Conservation (phyloP, 2,888 invertebrate genomes). For the Drosophila anceps region DNA sequence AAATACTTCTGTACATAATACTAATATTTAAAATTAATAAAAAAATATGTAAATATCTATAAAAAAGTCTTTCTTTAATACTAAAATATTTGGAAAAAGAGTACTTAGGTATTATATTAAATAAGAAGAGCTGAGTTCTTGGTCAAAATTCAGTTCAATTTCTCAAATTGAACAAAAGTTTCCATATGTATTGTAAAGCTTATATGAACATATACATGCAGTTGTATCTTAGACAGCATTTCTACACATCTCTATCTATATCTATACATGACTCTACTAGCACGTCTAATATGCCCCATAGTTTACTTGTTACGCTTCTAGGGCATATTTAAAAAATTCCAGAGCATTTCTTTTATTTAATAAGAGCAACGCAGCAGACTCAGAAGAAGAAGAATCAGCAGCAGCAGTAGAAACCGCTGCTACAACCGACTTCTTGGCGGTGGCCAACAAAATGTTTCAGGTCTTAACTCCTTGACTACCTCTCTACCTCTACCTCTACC, state of each 20-base stretch:
- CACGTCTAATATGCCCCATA: slow-evolving; percentile 5
- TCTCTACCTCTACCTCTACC: not conserved
- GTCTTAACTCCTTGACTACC: slow-evolving; percentile 11
- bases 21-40: no score
- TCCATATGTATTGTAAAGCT: no score
- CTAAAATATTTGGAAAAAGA: no score
- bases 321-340: slow-evolving; percentile 60
- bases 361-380: slow-evolving; percentile 50
- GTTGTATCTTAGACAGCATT: not conserved
- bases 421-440: slow-evolving; percentile 56
- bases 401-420: slow-evolving; percentile 48
- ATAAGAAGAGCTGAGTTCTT: no score
- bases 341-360: slow-evolving; percentile 67
- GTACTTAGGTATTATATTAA: no score
- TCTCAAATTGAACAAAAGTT: no score
- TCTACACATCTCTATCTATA: no score
- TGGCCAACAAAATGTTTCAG: slow-evolving; percentile 50
- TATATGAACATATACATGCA: no score
- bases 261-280: not conserved
- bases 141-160: no score
- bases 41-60: no score
- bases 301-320: slow-evolving; percentile 1
- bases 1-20: no score
- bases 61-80: no score
- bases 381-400: not conserved